Evolutionary conservation across 2,888 invertebrate genomes (phyloP), one percentile per base, ranked within the genome.

Genomic region (Xestobium rufovillosum): DNA sequence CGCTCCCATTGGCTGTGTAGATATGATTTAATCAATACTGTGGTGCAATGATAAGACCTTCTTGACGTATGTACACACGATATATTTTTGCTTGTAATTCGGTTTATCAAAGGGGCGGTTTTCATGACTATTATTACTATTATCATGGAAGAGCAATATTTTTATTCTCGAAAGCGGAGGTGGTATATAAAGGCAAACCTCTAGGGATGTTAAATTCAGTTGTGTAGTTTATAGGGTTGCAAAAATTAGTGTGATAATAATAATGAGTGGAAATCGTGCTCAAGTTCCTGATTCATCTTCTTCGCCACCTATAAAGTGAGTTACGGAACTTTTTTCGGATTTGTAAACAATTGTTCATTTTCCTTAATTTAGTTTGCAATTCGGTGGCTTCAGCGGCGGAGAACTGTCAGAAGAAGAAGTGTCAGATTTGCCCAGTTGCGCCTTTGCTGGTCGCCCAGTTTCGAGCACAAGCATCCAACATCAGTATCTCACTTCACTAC

Each of bases 391-490:
- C 49, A 62, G 60, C 43, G 61, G 62, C 32, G 66, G 62, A 34
- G 74, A 75, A 44, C 62, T 73, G 28, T 72, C 70, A 37, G 75
- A 75, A 66, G 76, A 80, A 57, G 65, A 76, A 54, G 73, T 83
- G 9, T 67, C 76, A 3, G 87, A 88, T 51, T 68, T 88, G 48
- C 86, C 86, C 1, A 85, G 86, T 26, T 88, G 88, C 61, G 82
- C 85, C 38, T 88, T 86, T 62, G 87, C 75, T 63, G 49, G 77
- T 65, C 48, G 82, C 69, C 48, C 51, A 9, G 41, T 53, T 9
- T 48, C 55, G 3, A 58, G 52, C 36, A 38, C 59, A 1, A 51
- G 50, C 17, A 41, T 63, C 25, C 64, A 63, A 38, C 64, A 65
- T 41, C 65, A 62, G 38, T 65, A 65, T 43, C 43, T 66, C 29